These are phyloP conservation scores for Mythimna pallens DNA, from an alignment of 2,888 invertebrate genomes.

Conservation along the genomic window DNA sequence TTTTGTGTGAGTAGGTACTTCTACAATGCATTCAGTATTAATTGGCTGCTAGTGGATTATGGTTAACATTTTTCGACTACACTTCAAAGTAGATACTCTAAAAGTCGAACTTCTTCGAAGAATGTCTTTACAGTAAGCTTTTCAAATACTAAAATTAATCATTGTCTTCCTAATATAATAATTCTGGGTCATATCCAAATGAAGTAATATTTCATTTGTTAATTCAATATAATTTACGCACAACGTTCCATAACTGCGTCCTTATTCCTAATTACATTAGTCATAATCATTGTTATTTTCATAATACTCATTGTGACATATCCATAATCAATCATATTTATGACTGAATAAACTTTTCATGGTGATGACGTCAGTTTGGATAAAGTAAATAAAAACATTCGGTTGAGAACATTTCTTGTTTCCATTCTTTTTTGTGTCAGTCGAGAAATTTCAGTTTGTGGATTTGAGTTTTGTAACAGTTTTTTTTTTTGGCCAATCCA, in stretches of 20 bases:
- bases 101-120: too few species aligned
- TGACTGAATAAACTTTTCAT: neutral
- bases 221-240: neutral
- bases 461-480: too few species aligned
- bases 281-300: conserved; percentile 1
- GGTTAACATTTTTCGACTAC: too few species aligned
- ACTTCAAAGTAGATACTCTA: too few species aligned
- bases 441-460: too few species aligned
- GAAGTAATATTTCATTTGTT: conserved; percentile 8
- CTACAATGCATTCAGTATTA: too few species aligned
- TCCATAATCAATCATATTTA: conserved; percentile 19
- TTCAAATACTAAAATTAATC: neutral
- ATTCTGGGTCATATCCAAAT: neutral
- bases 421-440: neutral
- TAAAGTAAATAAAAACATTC: neutral
- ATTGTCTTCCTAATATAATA: neutral
- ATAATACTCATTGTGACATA: conserved; percentile 9
- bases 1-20: too few species aligned
- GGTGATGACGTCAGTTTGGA: neutral
- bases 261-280: neutral
- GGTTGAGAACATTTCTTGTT: neutral
- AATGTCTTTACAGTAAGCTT: too few species aligned
- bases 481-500: too few species aligned
- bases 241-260: neutral
- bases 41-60: too few species aligned